Conservation (phyloP, 2,797 vertebrate species). For the Galaxias olidus region DNA sequence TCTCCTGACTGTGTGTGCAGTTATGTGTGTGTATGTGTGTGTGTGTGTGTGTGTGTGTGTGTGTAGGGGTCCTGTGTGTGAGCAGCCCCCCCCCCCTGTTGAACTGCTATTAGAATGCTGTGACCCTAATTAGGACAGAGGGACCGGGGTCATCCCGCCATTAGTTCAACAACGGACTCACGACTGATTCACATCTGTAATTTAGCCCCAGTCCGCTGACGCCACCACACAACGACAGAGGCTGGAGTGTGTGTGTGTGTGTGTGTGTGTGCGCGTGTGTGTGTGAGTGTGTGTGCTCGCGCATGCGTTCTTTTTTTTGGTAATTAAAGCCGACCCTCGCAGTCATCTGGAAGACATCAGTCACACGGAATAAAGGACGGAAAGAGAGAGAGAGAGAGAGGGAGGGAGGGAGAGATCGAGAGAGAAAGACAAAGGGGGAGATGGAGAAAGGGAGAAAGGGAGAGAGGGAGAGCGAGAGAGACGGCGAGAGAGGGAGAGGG, state of each 20-base stretch:
- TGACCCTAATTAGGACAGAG: slow-evolving; percentile 61
- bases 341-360: slow-evolving; percentile 43
- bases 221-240: slow-evolving; percentile 28
- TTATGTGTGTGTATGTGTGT: slow-evolving; percentile 41
- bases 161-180: slow-evolving; percentile 46
- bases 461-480: neutral
- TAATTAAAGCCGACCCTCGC: slow-evolving; percentile 37
- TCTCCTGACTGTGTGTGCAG: slow-evolving; percentile 31
- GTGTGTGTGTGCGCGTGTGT: slow-evolving; percentile 9
- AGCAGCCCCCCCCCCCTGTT: neutral
- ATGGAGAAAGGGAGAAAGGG: neutral
- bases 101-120: slow-evolving; percentile 30
- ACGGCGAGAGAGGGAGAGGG: slow-evolving; percentile 6
- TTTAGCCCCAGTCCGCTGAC: slow-evolving; percentile 31
- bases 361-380: slow-evolving; percentile 22
- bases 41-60: slow-evolving; percentile 29
- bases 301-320: slow-evolving; percentile 30
- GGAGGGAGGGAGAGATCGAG: slow-evolving; percentile 1
- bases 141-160: slow-evolving; percentile 45
- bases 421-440: neutral
- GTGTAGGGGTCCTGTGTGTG: slow-evolving; percentile 2
- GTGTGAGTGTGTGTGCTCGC: neutral
- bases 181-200: slow-evolving; percentile 58
- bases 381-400: slow-evolving; percentile 10
- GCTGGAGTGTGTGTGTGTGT: neutral